Evolutionary conservation across 2,888 invertebrate species (phyloP).

Genomic region (Phortica okadai): DNA sequence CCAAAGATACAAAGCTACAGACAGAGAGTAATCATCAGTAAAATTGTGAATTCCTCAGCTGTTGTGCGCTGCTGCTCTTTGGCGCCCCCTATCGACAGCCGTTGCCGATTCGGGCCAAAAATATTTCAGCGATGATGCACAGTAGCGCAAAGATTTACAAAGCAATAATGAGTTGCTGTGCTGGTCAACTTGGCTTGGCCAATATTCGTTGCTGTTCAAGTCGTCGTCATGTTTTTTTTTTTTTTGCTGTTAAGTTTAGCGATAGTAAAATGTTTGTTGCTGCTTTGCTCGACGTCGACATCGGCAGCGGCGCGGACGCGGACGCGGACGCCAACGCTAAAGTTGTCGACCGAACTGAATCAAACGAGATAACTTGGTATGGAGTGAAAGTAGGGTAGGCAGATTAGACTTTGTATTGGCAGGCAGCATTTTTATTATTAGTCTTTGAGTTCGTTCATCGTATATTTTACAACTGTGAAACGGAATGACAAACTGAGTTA

Average conservation of each 20-base stretch:
- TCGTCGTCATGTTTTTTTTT: slow-evolving; percentile 20
- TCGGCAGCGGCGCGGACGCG: not conserved
- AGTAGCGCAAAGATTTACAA: slow-evolving; percentile 7
- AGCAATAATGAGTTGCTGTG: not conserved
- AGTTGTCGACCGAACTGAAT: slow-evolving; percentile 67
- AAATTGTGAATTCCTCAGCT: slow-evolving; percentile 4
- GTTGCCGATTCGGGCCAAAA: no score
- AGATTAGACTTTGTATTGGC: slow-evolving; percentile 64
- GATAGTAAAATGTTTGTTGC: slow-evolving; percentile 24
- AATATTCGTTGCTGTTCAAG: slow-evolving; percentile 31
- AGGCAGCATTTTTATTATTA: not conserved
- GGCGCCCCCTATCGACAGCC: no score
- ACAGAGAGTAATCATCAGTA: no score
- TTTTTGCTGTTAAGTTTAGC: slow-evolving; percentile 6
- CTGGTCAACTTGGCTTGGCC: slow-evolving; percentile 49
- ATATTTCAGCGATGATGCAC: not conserved
- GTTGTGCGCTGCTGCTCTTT: no score
- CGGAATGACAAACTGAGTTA: no score
- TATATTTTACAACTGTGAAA: no score
- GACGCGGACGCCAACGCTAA: not conserved
- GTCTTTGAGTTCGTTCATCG: not conserved
- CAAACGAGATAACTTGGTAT: slow-evolving; percentile 68
- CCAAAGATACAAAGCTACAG: no score
- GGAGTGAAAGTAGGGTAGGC: slow-evolving; percentile 75
- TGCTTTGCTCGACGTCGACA: slow-evolving; percentile 37